Conservation (phyloP, 1,140 invertebrate species). For the Chironomus tepperi region DNA sequence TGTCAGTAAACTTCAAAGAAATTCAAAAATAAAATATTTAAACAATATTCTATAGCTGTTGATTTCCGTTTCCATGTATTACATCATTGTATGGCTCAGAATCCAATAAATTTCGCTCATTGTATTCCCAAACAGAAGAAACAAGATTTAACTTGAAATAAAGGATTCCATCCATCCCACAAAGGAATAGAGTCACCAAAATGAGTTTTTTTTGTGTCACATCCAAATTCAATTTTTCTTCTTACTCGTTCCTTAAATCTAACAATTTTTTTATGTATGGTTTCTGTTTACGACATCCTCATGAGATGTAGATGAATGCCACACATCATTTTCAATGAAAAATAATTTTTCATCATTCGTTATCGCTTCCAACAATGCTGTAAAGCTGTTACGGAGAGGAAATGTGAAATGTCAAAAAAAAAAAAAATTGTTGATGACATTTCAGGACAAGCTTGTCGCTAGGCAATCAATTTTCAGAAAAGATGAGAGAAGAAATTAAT, state of each 20-base stretch:
- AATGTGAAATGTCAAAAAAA: conserved; percentile 1
- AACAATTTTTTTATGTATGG: neutral
- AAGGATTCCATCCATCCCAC: neutral
- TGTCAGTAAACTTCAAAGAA: too few relatives aligned
- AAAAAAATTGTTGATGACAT: neutral
- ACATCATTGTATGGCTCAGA: too few relatives aligned
- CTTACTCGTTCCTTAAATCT: neutral
- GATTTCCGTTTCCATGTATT: too few relatives aligned
- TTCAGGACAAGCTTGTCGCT: neutral
- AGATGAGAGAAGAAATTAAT: neutral
- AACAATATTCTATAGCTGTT: too few relatives aligned
- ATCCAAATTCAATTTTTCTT: neutral
- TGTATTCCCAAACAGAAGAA: too few relatives aligned
- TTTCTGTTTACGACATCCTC: neutral
- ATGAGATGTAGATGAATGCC: conserved; percentile 2
- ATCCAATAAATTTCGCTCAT: too few relatives aligned
- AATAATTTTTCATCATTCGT: neutral
- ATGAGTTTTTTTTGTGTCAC: neutral
- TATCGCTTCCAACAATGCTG: neutral
- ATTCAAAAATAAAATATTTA: too few relatives aligned
- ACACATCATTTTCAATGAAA: neutral
- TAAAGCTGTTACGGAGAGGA: neutral
- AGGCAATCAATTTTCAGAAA: neutral
- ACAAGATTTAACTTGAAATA: too few relatives aligned
- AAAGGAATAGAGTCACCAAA: neutral